phyloP scores from a whole-genome alignment of 2,888 invertebrate genomes.

The Drosophila borealis region DNA sequence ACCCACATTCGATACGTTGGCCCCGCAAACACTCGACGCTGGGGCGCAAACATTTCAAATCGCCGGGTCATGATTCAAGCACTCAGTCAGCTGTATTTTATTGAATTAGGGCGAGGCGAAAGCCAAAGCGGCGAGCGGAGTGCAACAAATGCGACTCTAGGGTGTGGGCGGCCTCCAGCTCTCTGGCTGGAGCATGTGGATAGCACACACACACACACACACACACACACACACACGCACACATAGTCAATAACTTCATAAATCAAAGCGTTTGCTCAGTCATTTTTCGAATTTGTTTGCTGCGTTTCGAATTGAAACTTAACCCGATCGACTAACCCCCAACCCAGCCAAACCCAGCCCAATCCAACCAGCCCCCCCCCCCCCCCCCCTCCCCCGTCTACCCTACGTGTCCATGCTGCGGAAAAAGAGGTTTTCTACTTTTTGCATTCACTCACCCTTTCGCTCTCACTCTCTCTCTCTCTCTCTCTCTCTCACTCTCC shows the following conservation, averaged over 20 bases:
- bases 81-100: constrained; percentile 79
- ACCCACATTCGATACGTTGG: neutral
- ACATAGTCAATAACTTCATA: constrained; percentile 73
- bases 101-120: constrained; percentile 66
- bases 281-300: constrained; percentile 79
- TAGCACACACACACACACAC: constrained; percentile 18
- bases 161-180: constrained; percentile 21
- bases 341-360: neutral
- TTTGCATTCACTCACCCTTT: neutral
- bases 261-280: constrained; percentile 80
- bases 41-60: constrained; percentile 73
- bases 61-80: constrained; percentile 79
- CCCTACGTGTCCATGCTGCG: neutral
- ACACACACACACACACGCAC: constrained; percentile 14
- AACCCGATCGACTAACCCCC: constrained; percentile 33
- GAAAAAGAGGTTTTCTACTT: constrained; percentile 1
- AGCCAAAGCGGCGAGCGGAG: constrained; percentile 30
- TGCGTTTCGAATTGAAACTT: constrained; percentile 55
- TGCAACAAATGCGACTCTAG: constrained; percentile 69
- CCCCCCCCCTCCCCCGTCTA: neutral
- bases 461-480: neutral
- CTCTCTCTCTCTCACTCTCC: neutral
- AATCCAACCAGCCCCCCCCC: neutral
- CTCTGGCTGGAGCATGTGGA: constrained; percentile 19
- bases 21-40: constrained; percentile 33